These are phyloP conservation scores for Eremobia ochroleuca DNA, from an alignment of 2,888 invertebrate genomes.

Conservation along the genomic window DNA sequence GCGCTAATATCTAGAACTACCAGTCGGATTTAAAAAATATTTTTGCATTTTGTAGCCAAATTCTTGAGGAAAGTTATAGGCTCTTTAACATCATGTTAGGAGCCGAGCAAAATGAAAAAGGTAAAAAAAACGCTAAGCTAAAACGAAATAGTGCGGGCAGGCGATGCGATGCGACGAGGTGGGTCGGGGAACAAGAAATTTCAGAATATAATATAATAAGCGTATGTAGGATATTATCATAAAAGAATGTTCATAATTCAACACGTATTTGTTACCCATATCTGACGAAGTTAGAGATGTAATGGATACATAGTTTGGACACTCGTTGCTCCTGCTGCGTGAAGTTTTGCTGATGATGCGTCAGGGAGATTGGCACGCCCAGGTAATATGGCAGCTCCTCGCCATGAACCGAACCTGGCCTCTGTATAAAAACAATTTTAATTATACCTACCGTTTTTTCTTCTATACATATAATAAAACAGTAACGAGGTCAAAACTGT, in stretches of 20 bases:
- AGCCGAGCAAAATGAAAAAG: neutral
- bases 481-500: neutral
- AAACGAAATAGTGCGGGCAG: neutral
- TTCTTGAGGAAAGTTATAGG: too few relatives aligned
- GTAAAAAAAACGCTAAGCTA: neutral
- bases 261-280: constrained; percentile 85
- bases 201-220: neutral
- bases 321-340: constrained; percentile 94
- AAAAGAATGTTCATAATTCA: neutral
- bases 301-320: constrained; percentile 95
- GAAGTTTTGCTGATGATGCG: constrained; percentile 93
- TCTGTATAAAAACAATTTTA: constrained; percentile 85
- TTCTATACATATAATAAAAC: neutral
- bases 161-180: neutral
- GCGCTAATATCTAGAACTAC: too few relatives aligned
- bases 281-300: constrained; percentile 96
- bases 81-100: too few relatives aligned
- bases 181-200: neutral
- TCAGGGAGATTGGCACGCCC: constrained; percentile 94
- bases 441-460: neutral
- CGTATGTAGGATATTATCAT: neutral
- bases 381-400: constrained; percentile 97
- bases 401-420: constrained; percentile 95
- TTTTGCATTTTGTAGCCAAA: too few relatives aligned
- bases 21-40: too few relatives aligned